Evolutionary conservation across 2,888 invertebrate species (phyloP), one percentile per base, ranked within the genome.

Genomic region (Doris montereyensis): DNA sequence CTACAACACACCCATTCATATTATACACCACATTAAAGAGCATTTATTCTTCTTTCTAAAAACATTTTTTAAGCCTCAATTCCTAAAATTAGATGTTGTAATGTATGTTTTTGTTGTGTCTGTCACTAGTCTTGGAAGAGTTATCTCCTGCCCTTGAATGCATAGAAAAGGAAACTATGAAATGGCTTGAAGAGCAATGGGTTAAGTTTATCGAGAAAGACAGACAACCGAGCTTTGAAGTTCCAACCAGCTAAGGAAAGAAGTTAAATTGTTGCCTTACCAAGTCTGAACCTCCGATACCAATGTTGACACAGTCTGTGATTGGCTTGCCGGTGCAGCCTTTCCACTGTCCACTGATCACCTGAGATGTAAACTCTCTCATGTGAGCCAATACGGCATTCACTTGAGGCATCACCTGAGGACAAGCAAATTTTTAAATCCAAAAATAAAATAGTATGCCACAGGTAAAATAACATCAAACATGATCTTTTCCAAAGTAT

Each of bases 241-340:
- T n/a, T 62, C 21, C n/a, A n/a, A 62, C 21, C 62, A 65, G 13
- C 8, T 10, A 17, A 26, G 26, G 3, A 65, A 4, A 65, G 28
- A 26, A 24, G 13, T 3, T n/a, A n/a, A n/a, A n/a, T n/a, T n/a
- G 8, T n/a, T 21, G 8, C 86, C 91, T 89, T 89, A 94, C 95
- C 90, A 99, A 94, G 93, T 99, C 99, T 0, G 99, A 99, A 57
- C 99, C 99, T 41, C 99, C 99, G 89, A 99, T 99, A 81, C 99
- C 99, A 92, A 99, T 99, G 92, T 99, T 99, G 81, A 99, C 96
- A 58, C 99, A 96, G 93, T 99, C 98, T 71, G 96, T 97, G 81
- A 99, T 99, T 81, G 95, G 92, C 92, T 98, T 96, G 24, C 98
- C 98, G 0, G 97, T 97, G 92, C 95, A 97, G 4, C 94, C 94